Base-by-base conservation (phyloP, 1,140 invertebrate species). In the Harpegnathos saltator region DNA sequence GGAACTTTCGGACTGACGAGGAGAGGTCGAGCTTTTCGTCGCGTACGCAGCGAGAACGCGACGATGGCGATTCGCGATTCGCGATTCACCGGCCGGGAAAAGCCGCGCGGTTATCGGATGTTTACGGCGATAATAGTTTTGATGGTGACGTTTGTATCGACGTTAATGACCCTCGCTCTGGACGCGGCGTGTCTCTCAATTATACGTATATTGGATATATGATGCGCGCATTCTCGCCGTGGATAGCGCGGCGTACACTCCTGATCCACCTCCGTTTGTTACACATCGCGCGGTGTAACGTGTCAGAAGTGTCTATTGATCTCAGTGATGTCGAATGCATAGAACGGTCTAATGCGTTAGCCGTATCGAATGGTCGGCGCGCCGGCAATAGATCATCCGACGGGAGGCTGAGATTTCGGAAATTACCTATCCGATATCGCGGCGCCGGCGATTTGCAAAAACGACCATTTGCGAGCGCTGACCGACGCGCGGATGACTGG, bases 241-340 rank as follows among this genome's bases (percentile, higher is more conserved):
- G 65, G 33, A 69, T 69, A 4, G 62, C 26, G 68, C 54, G n/a
- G n/a, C 52, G 75, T 80, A 69, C 65, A 59, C 75, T 78, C 75
- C 75, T 78, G 75, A 80, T 80, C 24, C 52, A 56, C 65, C 75
- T 58, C 65, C 65, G 65, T 80, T 71, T 78, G 75, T 78, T 78
- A 78, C 48, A 68, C 54, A 78, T 58, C 75, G 75, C 75, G 75
- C 75, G 75, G 69, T 71, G 75, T 80, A 80, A 80, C 75, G 75
- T 80, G 75, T 80, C 75, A 80, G 75, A 80, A 80, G 75, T 80
- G 75, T 80, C 75, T 80, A 80, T 80, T 80, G 75, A 80, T 80
- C 75, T 80, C 75, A 80, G 75, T 29, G 75, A 80, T 80, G 75
- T 80, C 75, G 75, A 80, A 80, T 80, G 75, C 52, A 80, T 58